These are phyloP conservation scores for Neodon shergylaensis DNA, from an alignment of 2,113 vertebrate species.

Conservation along the genomic window DNA sequence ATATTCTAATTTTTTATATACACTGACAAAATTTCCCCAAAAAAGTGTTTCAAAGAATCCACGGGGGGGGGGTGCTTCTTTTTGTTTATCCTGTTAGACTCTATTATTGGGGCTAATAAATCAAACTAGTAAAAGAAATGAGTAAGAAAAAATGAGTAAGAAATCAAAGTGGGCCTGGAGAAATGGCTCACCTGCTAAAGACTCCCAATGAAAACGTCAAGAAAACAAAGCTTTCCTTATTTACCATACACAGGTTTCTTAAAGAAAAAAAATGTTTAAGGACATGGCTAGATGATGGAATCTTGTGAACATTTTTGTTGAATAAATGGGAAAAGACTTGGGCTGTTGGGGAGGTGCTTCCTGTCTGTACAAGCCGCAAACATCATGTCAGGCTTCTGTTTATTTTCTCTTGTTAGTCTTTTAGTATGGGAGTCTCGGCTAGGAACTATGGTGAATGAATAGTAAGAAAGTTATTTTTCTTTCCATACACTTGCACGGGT, in stretches of 20 bases:
- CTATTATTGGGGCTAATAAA: not conserved
- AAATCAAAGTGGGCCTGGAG: not conserved
- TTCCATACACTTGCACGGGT: not conserved
- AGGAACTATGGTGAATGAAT: not conserved
- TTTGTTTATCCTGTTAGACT: not conserved
- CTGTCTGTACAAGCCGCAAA: not conserved
- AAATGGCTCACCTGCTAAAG: not conserved
- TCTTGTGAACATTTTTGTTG: not conserved
- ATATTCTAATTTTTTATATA: constrained; percentile 7
- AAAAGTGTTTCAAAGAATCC: not conserved
- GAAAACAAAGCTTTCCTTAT: not conserved
- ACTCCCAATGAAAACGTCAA: not conserved
- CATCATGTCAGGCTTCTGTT: not conserved
- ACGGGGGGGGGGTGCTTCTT: not conserved
- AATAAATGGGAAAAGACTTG: not conserved
- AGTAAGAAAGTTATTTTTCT: not conserved
- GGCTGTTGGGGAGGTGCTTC: not conserved
- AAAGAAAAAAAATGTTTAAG: not conserved
- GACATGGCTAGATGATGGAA: not conserved
- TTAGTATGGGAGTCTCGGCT: not conserved
- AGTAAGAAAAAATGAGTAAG: not conserved
- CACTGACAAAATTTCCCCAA: not conserved
- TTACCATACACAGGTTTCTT: not conserved
- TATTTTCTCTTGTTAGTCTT: not conserved
- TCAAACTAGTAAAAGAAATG: constrained; percentile 2